Evolutionary conservation across 2,797 vertebrate species (phyloP), one percentile per base, ranked within the genome.

Genomic region (Telmatherina bonti): DNA sequence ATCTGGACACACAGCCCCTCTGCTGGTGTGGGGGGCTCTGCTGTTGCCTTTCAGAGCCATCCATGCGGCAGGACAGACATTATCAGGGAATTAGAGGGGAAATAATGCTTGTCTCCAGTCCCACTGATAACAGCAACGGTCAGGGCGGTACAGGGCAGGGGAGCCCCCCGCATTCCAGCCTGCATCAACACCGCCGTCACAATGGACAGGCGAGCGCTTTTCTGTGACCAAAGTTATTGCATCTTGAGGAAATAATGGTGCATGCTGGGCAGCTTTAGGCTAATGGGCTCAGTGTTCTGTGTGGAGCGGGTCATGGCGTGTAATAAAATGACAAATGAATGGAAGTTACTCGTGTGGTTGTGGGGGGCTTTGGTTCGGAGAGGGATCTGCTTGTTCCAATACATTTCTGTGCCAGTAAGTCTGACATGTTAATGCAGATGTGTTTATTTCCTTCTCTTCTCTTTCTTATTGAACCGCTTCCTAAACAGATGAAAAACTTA

Each of bases 51-150:
- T 94, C 85, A 93, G 86, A 92, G 67, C 36, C 91, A 92, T 83
- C 88, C 93, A 94, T 93, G 93, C 91, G 83, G 90, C 91, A 94
- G 91, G 88, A 89, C 67, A 78, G 91, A 94, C 91, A 93, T 92
- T 91, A 93, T 92, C 89, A 72, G 91, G 90, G 91, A 93, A 93
- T 90, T 90, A 91, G 87, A 90, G 88, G 88, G 89, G 91, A 93
- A 91, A 90, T 93, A 91, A 92, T 92, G 86, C 89, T 88, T 61
- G 84, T 88, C 87, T 91, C 87, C 89, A 82, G 66, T 82, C 83
- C 82, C 72, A 83, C 84, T 85, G 90, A 92, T 88, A 91, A 89
- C 90, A 83, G 85, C 73, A 74, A 79, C 62, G 77, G 84, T 69
- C 81, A 81, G 84, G 82, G 64, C 60, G 43, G 72, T 16, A 49